These are phyloP conservation scores for Rissa tridactyla DNA, from an alignment of 2,113 vertebrate genomes.

Conservation along the genomic window DNA sequence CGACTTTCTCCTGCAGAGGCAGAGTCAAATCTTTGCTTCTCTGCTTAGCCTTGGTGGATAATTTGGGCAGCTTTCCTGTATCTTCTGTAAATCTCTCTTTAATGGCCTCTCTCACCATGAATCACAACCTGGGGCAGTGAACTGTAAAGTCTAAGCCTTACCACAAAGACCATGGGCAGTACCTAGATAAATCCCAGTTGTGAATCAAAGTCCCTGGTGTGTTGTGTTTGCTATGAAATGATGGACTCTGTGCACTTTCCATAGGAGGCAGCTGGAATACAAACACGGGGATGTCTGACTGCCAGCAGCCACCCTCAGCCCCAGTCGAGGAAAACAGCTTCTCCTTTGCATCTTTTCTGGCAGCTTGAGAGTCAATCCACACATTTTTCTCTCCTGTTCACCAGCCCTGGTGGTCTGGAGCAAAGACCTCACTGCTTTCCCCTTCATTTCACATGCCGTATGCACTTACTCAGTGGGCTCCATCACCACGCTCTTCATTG, in stretches of 20 bases:
- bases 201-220: not conserved
- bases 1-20: not conserved
- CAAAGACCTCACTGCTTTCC: not conserved
- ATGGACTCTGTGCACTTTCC: not conserved
- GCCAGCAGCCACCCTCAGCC: not conserved
- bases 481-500: not conserved
- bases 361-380: not conserved
- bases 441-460: not conserved
- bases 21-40: not conserved
- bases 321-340: not conserved
- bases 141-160: slow-evolving; percentile 7
- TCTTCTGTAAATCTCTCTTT: slow-evolving; percentile 40
- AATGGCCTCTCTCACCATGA: not conserved
- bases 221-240: not conserved
- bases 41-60: not conserved
- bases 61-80: not conserved
- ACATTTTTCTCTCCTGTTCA: not conserved
- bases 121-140: slow-evolving; percentile 5
- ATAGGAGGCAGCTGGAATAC: not conserved
- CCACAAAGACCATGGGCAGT: not conserved
- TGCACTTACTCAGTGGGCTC: not conserved
- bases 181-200: slow-evolving; percentile 1
- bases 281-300: not conserved
- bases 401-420: not conserved
- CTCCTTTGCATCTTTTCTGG: not conserved